Conservation (phyloP, 1,140 invertebrate species). For the Teleopsis dalmanni region DNA sequence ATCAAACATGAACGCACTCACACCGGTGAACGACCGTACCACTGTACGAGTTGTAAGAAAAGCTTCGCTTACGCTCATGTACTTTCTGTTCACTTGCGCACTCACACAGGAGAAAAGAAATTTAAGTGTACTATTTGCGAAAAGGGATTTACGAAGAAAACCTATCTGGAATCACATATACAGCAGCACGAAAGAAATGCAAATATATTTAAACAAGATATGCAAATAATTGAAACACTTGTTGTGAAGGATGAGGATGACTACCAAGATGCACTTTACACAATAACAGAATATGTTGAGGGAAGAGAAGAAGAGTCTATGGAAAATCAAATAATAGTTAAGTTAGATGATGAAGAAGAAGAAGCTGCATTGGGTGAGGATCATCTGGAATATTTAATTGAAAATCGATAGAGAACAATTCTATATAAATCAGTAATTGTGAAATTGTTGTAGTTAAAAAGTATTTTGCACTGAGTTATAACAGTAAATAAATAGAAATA, state of each 20-base stretch:
- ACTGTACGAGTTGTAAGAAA: conserved; percentile 61
- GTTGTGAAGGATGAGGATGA: too few species aligned
- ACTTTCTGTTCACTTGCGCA: conserved; percentile 52
- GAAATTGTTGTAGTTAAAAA: not conserved
- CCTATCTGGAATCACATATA: conserved; percentile 32
- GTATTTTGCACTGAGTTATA: too few species aligned
- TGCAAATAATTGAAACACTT: too few species aligned
- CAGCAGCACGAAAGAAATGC: conserved; percentile 22
- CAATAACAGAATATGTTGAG: too few species aligned
- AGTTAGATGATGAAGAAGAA: not conserved
- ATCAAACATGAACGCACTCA: conserved; percentile 63
- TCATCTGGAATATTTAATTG: not conserved
- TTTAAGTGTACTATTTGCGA: conserved; percentile 44
- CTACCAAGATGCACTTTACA: too few species aligned
- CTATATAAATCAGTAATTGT: not conserved
- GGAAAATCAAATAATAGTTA: not conserved
- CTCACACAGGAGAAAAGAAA: conserved; percentile 58
- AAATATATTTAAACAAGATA: too few species aligned
- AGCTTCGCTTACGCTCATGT: conserved; percentile 62
- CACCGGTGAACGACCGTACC: conserved; percentile 67
- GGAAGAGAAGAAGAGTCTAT: not conserved
- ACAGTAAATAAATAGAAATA: too few species aligned
- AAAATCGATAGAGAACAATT: not conserved
- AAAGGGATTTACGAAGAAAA: conserved; percentile 41
- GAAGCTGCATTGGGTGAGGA: too few species aligned